Evolutionary conservation across 2,888 invertebrate genomes (phyloP).

Genomic region (Galerucella calmariensis): DNA sequence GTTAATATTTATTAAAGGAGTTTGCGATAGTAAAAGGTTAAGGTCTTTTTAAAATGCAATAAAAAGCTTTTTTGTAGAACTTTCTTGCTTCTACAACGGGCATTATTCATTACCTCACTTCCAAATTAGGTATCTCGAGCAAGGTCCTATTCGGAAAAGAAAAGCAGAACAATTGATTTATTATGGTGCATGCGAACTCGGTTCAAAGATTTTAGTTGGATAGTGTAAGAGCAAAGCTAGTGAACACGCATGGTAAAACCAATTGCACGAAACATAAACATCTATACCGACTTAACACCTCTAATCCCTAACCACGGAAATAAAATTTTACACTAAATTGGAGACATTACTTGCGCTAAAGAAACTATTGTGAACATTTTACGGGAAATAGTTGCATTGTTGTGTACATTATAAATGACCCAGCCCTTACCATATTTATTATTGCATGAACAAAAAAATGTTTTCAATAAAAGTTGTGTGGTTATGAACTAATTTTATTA

Average conservation of each 20-base stretch:
- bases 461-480: too few relatives aligned
- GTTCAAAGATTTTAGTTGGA: constrained; percentile 52
- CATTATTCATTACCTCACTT: constrained; percentile 23
- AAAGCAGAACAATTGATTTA: constrained; percentile 50
- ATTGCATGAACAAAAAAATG: too few relatives aligned
- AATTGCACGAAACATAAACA: constrained; percentile 52
- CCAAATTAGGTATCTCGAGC: constrained; percentile 27
- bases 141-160: constrained; percentile 39
- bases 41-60: constrained; percentile 1
- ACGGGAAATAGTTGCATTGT: too few relatives aligned
- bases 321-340: constrained; percentile 22
- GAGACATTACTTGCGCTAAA: not conserved
- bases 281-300: constrained; percentile 45
- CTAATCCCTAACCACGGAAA: constrained; percentile 49
- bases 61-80: not conserved
- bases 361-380: too few relatives aligned
- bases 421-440: too few relatives aligned
- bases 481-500: too few relatives aligned
- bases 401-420: too few relatives aligned
- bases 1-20: not conserved
- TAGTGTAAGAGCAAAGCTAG: constrained; percentile 51
- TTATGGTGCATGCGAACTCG: constrained; percentile 50
- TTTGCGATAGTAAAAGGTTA: constrained; percentile 6
- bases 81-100: not conserved
- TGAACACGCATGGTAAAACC: constrained; percentile 52